phyloP scores from a whole-genome alignment of 2,113 vertebrate genomes.

The Neotoma lepida region DNA sequence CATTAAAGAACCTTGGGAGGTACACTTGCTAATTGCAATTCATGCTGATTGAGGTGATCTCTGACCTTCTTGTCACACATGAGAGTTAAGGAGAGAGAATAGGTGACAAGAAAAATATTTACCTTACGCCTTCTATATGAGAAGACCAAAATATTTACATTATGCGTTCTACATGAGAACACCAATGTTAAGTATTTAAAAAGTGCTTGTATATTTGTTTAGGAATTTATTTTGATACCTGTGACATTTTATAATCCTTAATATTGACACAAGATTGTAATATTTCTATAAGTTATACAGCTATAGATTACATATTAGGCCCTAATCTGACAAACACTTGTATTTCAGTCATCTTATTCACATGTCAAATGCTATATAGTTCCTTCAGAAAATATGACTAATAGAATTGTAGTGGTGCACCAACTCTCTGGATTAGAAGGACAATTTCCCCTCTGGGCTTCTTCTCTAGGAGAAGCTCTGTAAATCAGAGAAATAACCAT shows the following conservation, averaged over 20 bases:
- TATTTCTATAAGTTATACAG: background rate
- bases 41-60: background rate
- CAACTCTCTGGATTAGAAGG: background rate
- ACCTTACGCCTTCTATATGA: background rate
- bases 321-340: background rate
- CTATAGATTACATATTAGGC: background rate
- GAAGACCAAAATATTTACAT: background rate
- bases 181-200: background rate
- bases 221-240: background rate
- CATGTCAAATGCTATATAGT: background rate
- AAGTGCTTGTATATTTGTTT: background rate
- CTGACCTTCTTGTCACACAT: background rate
- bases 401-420: background rate
- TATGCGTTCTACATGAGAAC: no score
- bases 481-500: constrained; percentile 1
- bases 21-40: background rate
- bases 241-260: background rate
- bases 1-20: background rate
- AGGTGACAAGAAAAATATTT: background rate
- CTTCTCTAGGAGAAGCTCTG: background rate
- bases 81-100: background rate
- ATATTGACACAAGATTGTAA: background rate
- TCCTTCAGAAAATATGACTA: background rate
- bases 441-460: background rate
- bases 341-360: background rate